Base-by-base conservation (phyloP, 2,888 invertebrate genomes). In the Sympetrum striolatum region DNA sequence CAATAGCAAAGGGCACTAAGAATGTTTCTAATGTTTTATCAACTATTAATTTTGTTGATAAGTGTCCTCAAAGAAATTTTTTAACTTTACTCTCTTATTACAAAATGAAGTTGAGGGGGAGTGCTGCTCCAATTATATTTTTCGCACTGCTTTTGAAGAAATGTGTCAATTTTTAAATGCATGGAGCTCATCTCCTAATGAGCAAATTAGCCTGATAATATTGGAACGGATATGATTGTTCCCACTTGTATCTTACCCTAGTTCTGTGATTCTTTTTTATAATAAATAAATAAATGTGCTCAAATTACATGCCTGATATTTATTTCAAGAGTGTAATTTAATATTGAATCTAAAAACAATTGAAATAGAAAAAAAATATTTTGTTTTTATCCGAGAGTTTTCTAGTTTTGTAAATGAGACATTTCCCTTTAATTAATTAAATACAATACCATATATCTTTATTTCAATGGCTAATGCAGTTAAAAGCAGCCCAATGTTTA, bases 251-350 rank as follows among this genome's bases (percentile, higher is more conserved):
- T 86, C 64, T 86, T 64, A 86, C 60, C 60, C 86, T 86, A 86
- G 86, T 86, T 86, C 86, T 86, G 86, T 86, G 86, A 86, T 86
- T 86, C 86, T 86, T 44, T 86, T 86, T 86, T 86, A 86, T 86
- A 86, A 86, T 64, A 86, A 80, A 86, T 82, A 82, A 82, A 82
- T 60, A 60, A 86, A 86, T 86, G 86, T 86, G 86, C 86, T 86
- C 86, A 86, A 86, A 60, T 86, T 86, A 86, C 37, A 37, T 60
- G 18, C 60, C 53, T 39, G 37, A 37, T 14, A 35, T 39, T 64
- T 39, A 73, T 73, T 73, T 73, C 18, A 18, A 53, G 53, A 53
- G 53, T 3, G 5, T 18, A 53, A 53, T 3, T 18, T 18, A 53
- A 53, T 53, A 8, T 3, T 53, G 18, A 18, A 18, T 18, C 53